A percentile compares a stretch with the other conserved stretches of the same genome.
Evolutionary conservation across 92 coral and sea anemone species (phyloP).

Genomic region (Nematostella vectensis): DNA sequence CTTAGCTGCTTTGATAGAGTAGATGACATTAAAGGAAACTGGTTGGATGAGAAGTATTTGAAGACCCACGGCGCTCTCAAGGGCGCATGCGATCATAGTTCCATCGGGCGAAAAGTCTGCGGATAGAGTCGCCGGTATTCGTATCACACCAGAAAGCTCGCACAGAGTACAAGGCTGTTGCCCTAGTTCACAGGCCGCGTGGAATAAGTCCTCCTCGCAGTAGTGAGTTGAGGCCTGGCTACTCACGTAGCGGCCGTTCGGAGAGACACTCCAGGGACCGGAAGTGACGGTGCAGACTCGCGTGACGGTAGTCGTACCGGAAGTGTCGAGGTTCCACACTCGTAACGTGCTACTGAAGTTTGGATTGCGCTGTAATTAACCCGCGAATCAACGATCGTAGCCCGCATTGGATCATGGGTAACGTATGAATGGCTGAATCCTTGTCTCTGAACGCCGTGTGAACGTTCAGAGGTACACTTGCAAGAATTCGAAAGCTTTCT

Average conservation of each 20-base stretch:
- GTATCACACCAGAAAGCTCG: constrained; percentile 31
- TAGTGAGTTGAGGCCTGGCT: constrained; percentile 35
- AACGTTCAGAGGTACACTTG: constrained; percentile 41
- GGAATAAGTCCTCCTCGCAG: constrained; percentile 35
- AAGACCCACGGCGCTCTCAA: constrained; percentile 24
- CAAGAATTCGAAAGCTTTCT: no score
- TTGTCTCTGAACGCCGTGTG: no score
- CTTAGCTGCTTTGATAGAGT: constrained; percentile 19
- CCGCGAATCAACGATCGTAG: no score
- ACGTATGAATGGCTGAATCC: constrained; percentile 19
- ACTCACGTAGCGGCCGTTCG: constrained; percentile 36
- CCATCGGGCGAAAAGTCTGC: constrained; percentile 51
- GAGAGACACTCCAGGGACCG: constrained; percentile 60
- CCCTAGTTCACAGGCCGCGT: constrained; percentile 14
- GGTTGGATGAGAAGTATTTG: constrained; percentile 23
- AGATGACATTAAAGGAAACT: constrained; percentile 21
- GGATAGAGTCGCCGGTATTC: constrained; percentile 39
- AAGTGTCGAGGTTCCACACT: constrained; percentile 44
- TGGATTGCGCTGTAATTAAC: constrained; percentile 27
- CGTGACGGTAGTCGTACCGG: constrained; percentile 28
- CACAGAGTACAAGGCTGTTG: constrained; percentile 22
- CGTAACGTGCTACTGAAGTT: constrained; percentile 28
- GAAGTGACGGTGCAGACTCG: constrained; percentile 40
- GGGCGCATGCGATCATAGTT: constrained; percentile 31
- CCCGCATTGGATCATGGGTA: no score